A percentile compares a stretch with the other conserved stretches of the same genome.
phyloP scores from a whole-genome alignment of 2,797 vertebrate genomes.

The Urocyon cinereoargenteus region DNA sequence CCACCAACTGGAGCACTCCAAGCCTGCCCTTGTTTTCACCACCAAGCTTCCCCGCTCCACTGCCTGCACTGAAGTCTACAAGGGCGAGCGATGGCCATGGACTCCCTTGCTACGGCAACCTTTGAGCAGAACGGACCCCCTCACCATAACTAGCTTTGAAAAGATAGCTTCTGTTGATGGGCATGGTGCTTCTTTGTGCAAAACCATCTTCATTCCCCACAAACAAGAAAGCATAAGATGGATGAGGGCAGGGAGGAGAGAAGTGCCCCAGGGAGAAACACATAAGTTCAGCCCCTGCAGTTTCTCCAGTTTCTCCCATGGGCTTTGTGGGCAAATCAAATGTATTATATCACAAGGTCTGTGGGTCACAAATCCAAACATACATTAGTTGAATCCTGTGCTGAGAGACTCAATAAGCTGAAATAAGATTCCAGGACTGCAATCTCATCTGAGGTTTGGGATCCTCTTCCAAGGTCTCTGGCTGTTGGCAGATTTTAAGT shows the following conservation, averaged over 20 bases:
- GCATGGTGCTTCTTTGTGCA: neutral
- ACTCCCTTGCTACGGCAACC: neutral
- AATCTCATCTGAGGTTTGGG: neutral
- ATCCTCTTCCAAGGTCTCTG: neutral
- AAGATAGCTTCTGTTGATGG: neutral
- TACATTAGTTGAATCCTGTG: neutral
- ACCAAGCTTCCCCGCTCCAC: neutral
- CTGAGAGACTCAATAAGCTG: neutral
- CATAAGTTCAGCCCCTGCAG: rapidly evolving
- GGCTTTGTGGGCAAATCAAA: neutral
- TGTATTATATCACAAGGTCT: neutral
- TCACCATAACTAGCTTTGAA: neutral
- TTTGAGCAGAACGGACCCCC: neutral
- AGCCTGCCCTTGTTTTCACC: neutral
- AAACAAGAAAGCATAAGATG: neutral
- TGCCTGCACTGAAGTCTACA: neutral
- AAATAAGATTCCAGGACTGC: neutral
- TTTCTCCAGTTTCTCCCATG: neutral
- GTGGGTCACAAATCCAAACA: neutral
- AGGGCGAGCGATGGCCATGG: neutral
- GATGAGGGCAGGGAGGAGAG: neutral
- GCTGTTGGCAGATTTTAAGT: neutral
- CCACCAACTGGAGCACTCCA: neutral
- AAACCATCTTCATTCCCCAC: neutral
- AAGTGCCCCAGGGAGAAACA: neutral